A percentile compares a stretch with the other conserved stretches of the same genome.
phyloP scores from a whole-genome alignment of 1,140 invertebrate species.

The Drosophila lacertosa region DNA sequence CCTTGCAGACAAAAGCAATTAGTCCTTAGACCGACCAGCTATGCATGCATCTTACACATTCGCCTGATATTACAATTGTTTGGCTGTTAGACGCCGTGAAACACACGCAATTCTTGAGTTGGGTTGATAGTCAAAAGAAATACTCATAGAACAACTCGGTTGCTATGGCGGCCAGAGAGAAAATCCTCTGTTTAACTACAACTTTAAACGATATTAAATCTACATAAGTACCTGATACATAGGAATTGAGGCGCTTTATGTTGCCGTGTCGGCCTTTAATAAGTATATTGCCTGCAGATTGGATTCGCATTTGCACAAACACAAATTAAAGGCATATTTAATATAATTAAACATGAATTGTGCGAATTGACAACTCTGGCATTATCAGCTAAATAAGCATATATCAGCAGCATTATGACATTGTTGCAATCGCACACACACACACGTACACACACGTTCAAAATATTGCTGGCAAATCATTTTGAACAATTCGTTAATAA shows the following conservation, averaged over 20 bases:
- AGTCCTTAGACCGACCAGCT: no score
- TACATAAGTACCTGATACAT: no score
- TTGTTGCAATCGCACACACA: neutral
- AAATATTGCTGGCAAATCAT: neutral
- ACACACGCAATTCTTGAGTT: no score
- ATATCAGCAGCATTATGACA: constrained; percentile 7
- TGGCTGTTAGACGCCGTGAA: no score
- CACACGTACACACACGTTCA: neutral
- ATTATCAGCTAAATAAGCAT: neutral
- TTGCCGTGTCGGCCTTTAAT: no score
- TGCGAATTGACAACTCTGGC: constrained; percentile 8
- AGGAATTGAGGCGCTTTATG: no score
- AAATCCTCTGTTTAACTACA: no score
- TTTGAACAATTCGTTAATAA: constrained; percentile 10
- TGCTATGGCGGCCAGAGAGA: no score
- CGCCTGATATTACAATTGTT: no score
- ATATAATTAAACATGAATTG: constrained; percentile 18
- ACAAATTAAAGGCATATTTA: neutral
- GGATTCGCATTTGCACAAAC: neutral
- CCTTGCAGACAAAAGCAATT: neutral
- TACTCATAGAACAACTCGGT: no score
- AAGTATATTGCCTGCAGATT: constrained; percentile 17
- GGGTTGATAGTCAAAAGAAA: no score
- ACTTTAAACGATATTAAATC: no score
- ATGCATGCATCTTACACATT: neutral